phyloP scores from a whole-genome alignment of 2,113 vertebrate genomes.

The Cepphus grylle region DNA sequence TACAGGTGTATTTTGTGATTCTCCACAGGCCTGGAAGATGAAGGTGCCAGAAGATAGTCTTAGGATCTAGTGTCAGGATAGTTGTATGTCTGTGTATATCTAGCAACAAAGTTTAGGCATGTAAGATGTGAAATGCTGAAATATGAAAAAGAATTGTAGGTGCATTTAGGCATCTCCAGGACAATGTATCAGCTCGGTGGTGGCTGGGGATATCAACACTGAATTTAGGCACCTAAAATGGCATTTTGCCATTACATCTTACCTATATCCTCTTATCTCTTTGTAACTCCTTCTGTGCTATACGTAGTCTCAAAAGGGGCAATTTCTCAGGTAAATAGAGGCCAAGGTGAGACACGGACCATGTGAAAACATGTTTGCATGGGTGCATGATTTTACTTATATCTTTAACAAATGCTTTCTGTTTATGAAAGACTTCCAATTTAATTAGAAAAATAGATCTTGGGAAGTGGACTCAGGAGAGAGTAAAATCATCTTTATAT shows the following conservation, averaged over 20 bases:
- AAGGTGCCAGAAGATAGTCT: not conserved
- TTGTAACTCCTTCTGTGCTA: not conserved
- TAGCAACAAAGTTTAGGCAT: not conserved
- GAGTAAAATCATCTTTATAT: not conserved
- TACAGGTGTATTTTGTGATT: not conserved
- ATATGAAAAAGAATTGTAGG: not conserved
- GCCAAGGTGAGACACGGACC: not conserved
- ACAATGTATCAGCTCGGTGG: accelerated
- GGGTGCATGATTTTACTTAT: not conserved
- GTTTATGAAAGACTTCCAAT: not conserved
- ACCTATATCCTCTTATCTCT: not conserved
- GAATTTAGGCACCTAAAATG: not conserved
- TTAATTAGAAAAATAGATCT: not conserved
- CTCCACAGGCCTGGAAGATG: not conserved
- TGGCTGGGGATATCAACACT: not conserved
- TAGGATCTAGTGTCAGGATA: not conserved
- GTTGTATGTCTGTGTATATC: not conserved
- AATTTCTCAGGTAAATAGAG: not conserved
- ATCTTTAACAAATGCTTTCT: not conserved
- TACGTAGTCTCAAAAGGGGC: not conserved
- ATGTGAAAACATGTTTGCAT: accelerated
- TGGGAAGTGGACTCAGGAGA: not conserved
- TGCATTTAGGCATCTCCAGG: not conserved
- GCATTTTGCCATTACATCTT: not conserved
- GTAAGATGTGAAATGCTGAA: not conserved